Evolutionary conservation across 2,888 invertebrate genomes (phyloP).

Genomic region (Calameuta pallipes): DNA sequence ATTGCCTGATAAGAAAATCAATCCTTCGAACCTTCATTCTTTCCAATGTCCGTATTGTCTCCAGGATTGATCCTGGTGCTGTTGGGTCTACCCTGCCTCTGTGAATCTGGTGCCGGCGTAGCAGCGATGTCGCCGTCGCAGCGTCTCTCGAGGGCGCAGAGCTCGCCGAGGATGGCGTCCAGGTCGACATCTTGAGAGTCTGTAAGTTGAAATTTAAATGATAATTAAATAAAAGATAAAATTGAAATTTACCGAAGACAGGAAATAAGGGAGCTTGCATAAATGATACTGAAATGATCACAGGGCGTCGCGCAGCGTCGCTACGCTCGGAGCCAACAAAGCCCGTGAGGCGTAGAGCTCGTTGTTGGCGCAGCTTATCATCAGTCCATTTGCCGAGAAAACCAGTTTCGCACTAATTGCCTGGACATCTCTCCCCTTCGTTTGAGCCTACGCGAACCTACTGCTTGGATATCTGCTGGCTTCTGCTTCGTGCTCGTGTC

Average conservation of each 20-base stretch:
- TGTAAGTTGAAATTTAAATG: constrained; percentile 45
- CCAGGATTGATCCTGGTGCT: constrained; percentile 56
- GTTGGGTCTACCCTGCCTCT: constrained; percentile 56
- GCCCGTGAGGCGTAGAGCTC: constrained; percentile 23
- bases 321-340: neutral
- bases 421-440: constrained; percentile 34
- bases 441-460: neutral
- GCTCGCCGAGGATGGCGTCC: constrained; percentile 95
- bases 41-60: constrained; percentile 54
- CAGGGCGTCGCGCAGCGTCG: neutral
- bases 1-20: neutral
- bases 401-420: constrained; percentile 53
- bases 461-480: neutral
- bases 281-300: neutral
- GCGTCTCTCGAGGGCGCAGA: constrained; percentile 88
- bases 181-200: constrained; percentile 97
- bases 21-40: constrained; percentile 56
- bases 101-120: constrained; percentile 57
- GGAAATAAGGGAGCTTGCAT: neutral
- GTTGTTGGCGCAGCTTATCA: constrained; percentile 30
- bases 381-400: constrained; percentile 30
- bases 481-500: constrained; percentile 1
- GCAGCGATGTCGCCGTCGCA: constrained; percentile 68
- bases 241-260: neutral
- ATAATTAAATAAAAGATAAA: neutral